Evolutionary conservation across 2,888 invertebrate species (phyloP).

Genomic region (Xanthostigma xanthostigma): DNA sequence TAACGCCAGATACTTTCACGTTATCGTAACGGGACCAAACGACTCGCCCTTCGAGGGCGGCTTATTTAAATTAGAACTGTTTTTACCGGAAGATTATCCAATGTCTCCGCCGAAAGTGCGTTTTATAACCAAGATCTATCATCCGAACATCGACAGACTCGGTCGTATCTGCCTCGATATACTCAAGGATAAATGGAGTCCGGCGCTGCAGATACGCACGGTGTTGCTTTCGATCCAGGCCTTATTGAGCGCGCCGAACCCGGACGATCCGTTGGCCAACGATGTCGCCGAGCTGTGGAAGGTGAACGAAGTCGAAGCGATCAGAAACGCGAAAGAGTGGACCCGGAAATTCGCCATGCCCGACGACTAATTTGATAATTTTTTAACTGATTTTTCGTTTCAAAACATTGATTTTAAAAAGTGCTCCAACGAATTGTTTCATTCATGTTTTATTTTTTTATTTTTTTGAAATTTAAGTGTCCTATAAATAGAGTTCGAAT

Average conservation of each 20-base stretch:
- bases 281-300: slow-evolving; percentile 99
- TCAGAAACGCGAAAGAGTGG: slow-evolving; percentile 92
- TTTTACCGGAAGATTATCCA: slow-evolving; percentile 98
- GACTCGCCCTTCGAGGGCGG: slow-evolving; percentile 98
- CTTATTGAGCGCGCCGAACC: slow-evolving; percentile 94
- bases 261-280: slow-evolving; percentile 96
- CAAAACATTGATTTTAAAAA: no score
- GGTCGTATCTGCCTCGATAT: slow-evolving; percentile 99
- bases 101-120: slow-evolving; percentile 99
- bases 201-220: slow-evolving; percentile 97
- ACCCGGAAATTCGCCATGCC: slow-evolving; percentile 83
- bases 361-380: no score
- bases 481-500: no score
- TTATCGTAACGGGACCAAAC: slow-evolving; percentile 86
- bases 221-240: slow-evolving; percentile 97
- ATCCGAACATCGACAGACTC: slow-evolving; percentile 98
- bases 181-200: slow-evolving; percentile 97
- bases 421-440: no score
- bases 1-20: slow-evolving; percentile 96
- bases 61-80: slow-evolving; percentile 92
- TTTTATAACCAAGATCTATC: slow-evolving; percentile 99
- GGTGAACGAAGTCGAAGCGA: slow-evolving; percentile 95
- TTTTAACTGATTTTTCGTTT: no score
- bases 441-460: no score
- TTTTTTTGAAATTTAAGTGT: no score